A percentile compares a stretch with the other conserved stretches of the same genome.
Evolutionary conservation across 1,140 invertebrate genomes (phyloP).

Genomic region (Zaprionus capensis): DNA sequence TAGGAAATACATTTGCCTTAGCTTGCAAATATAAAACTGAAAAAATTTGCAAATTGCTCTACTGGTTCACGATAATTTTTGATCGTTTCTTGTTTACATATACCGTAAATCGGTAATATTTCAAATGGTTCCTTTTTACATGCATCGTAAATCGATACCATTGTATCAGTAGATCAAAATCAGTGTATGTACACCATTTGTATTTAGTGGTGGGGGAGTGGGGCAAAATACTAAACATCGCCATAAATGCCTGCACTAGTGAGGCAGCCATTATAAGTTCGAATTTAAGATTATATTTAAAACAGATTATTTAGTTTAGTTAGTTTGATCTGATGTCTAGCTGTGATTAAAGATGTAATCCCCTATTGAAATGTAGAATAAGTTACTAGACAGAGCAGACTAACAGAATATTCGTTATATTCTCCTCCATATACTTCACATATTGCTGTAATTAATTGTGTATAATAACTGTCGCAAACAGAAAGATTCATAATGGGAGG

Average conservation of each 20-base stretch:
- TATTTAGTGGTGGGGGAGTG: not conserved
- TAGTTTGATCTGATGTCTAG: not conserved
- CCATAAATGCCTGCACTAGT: too few relatives aligned
- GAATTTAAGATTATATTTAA: not conserved
- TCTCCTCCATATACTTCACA: not conserved
- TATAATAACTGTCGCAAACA: conserved; percentile 6
- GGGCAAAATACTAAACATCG: too few relatives aligned
- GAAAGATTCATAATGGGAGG: conserved; percentile 1
- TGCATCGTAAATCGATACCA: not conserved
- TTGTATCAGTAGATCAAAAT: not conserved
- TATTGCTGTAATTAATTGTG: not conserved
- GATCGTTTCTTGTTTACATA: not conserved
- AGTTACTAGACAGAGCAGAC: not conserved
- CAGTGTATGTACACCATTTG: not conserved
- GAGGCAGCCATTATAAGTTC: too few relatives aligned
- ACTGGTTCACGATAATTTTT: not conserved
- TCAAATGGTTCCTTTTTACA: not conserved
- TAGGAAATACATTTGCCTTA: conserved; percentile 40
- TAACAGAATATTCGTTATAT: not conserved
- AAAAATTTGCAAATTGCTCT: not conserved
- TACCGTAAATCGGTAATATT: too few relatives aligned
- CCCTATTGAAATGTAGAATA: not conserved
- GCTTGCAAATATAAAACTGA: not conserved
- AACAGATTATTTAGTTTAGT: not conserved
- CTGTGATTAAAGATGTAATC: not conserved